Conservation (phyloP, 2,888 invertebrate genomes). For the Proisotoma minuta region DNA sequence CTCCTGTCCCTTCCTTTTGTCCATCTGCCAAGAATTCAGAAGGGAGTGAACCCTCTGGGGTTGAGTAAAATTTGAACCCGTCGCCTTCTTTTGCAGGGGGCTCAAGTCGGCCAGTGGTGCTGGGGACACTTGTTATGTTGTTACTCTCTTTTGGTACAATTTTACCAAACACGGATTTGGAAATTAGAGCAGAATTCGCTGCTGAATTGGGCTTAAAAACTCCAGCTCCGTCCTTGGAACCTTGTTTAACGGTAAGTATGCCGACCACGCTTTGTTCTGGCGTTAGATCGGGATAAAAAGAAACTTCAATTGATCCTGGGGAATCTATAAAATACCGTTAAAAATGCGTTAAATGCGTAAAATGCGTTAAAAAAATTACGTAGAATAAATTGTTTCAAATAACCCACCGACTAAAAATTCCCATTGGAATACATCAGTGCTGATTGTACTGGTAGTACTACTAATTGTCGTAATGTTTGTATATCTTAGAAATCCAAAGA, state of each 20-base stretch:
- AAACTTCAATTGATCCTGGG: neutral
- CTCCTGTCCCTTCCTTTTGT: too few relatives aligned
- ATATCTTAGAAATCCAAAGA: neutral
- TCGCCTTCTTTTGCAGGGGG: neutral
- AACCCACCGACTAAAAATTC: too few relatives aligned
- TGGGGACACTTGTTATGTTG: too few relatives aligned
- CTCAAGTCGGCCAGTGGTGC: neutral
- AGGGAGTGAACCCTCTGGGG: neutral
- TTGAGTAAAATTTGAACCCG: neutral
- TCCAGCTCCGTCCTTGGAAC: neutral
- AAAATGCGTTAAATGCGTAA: too few relatives aligned
- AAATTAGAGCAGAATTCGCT: neutral
- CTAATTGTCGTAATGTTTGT: too few relatives aligned
- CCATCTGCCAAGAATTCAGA: too few relatives aligned
- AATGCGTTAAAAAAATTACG: too few relatives aligned
- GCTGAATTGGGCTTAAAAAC: neutral
- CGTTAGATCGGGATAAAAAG: neutral
- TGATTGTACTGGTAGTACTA: too few relatives aligned
- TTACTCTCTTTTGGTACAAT: neutral
- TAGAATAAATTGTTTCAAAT: too few relatives aligned
- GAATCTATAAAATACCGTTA: too few relatives aligned
- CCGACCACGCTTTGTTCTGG: neutral
- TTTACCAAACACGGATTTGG: neutral
- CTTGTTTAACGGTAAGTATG: neutral
- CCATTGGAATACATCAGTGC: too few relatives aligned